Percentiles rank a stretch among this genome's conserved stretches.
phyloP scores from a whole-genome alignment of 2,888 invertebrate species.

The Pristionchus mayeri region DNA sequence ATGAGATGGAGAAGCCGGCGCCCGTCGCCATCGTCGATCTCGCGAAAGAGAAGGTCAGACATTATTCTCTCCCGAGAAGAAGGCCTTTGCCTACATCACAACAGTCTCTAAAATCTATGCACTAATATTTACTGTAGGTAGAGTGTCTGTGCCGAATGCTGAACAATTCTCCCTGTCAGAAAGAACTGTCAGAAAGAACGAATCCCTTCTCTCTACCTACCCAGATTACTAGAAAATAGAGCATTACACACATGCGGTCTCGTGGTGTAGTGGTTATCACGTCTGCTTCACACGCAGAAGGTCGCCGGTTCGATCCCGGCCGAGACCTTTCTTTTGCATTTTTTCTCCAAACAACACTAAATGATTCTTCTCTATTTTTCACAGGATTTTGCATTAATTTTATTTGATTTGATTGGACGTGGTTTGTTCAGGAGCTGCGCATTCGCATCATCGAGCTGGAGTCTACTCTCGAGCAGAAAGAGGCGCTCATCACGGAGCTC shows the following conservation, averaged over 20 bases:
- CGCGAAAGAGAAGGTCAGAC: slow-evolving; percentile 51
- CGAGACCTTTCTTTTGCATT: slow-evolving; percentile 49
- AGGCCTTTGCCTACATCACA: too few species aligned
- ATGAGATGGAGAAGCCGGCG: slow-evolving; percentile 46
- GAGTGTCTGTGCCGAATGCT: too few species aligned
- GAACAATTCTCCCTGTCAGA: too few species aligned
- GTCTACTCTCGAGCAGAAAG: slow-evolving; percentile 53
- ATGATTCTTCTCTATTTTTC: too few species aligned
- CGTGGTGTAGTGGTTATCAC: slow-evolving; percentile 61
- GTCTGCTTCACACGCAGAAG: slow-evolving; percentile 62
- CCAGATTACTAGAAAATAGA: too few species aligned
- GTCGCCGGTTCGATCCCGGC: slow-evolving; percentile 60
- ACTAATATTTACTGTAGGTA: too few species aligned
- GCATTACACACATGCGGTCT: slow-evolving; percentile 48
- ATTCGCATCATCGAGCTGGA: slow-evolving; percentile 61
- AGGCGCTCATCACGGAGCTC: slow-evolving; percentile 58
- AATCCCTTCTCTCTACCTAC: too few species aligned
- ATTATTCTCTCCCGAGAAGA: neutral
- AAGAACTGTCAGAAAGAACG: too few species aligned
- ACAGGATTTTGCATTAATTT: too few species aligned
- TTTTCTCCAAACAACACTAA: too few species aligned
- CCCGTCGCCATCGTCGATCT: slow-evolving; percentile 55
- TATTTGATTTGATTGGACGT: too few species aligned
- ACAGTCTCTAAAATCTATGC: too few species aligned
- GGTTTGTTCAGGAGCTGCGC: slow-evolving; percentile 50